Evolutionary conservation across 2,888 invertebrate genomes (phyloP).

Genomic region (Epinotia brunnichana): DNA sequence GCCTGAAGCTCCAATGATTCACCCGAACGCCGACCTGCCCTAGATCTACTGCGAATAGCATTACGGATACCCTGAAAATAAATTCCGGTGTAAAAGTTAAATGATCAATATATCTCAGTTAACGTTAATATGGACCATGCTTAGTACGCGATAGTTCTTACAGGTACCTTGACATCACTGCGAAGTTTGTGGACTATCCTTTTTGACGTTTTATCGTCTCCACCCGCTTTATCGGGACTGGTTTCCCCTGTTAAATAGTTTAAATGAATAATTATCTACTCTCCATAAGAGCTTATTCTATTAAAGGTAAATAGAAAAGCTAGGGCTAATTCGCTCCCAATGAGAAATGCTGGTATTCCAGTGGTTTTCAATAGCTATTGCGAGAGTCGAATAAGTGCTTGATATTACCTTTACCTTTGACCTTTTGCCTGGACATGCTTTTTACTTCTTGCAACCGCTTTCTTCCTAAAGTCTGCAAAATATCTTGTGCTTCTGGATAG

Average conservation of each 20-base stretch:
- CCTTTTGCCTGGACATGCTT: constrained; percentile 76
- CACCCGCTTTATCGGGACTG: constrained; percentile 74
- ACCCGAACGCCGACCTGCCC: constrained; percentile 83
- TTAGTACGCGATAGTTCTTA: constrained; percentile 21
- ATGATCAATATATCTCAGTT: not conserved
- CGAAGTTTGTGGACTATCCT: constrained; percentile 92
- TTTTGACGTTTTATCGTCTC: constrained; percentile 87
- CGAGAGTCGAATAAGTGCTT: constrained; percentile 1
- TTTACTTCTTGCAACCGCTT: constrained; percentile 94
- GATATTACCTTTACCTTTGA: constrained; percentile 56
- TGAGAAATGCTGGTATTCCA: not conserved
- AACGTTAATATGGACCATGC: constrained; percentile 1
- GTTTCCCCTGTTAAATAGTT: constrained; percentile 65
- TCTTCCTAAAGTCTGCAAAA: constrained; percentile 93
- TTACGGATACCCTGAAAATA: constrained; percentile 82
- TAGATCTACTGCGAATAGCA: constrained; percentile 82
- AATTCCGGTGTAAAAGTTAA: not conserved
- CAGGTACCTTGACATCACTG: constrained; percentile 89
- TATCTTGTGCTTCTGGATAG: constrained; percentile 98
- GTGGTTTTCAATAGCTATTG: constrained; percentile 14
- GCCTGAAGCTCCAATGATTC: constrained; percentile 86
- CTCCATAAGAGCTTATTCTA: not conserved
- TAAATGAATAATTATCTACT: constrained; percentile 3
- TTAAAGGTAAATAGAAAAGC: not conserved
- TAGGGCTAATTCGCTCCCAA: not conserved